A percentile compares a stretch with the other conserved stretches of the same genome.
phyloP scores from a whole-genome alignment of 1,140 invertebrate genomes.

The Matsumurasca onukii region DNA sequence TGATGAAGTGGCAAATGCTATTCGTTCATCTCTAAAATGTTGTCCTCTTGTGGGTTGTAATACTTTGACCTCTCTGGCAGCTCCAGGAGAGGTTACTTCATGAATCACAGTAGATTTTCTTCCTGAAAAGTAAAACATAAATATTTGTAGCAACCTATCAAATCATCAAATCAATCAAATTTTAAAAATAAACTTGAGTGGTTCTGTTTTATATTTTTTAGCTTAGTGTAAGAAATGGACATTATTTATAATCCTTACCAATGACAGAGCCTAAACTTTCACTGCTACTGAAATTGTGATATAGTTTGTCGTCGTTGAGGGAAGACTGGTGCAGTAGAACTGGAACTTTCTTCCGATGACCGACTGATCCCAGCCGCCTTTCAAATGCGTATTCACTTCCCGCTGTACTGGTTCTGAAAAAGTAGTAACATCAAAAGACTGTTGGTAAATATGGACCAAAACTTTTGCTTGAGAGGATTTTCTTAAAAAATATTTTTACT shows the following conservation, averaged over 20 bases:
- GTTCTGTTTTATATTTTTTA: background rate
- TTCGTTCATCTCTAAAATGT: conserved; percentile 71
- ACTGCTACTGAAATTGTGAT: conserved; percentile 68
- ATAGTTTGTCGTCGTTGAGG: conserved; percentile 53
- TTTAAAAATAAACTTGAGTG: conserved; percentile 3
- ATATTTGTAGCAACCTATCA: conserved; percentile 33
- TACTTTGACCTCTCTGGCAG: conserved; percentile 58
- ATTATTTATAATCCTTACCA: conserved; percentile 38
- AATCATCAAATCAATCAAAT: conserved; percentile 28
- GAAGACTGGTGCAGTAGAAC: conserved; percentile 54
- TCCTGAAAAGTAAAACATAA: conserved; percentile 50
- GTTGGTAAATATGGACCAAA: background rate
- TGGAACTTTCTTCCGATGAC: conserved; percentile 53
- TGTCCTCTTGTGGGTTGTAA: conserved; percentile 58
- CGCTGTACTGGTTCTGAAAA: conserved; percentile 58
- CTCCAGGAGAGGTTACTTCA: conserved; percentile 50
- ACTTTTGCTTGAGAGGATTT: background rate
- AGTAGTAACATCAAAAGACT: conserved; percentile 21
- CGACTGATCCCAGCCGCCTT: conserved; percentile 52
- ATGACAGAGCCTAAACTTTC: conserved; percentile 63
- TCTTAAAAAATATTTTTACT: background rate
- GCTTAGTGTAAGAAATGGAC: background rate
- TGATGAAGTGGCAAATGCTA: conserved; percentile 69
- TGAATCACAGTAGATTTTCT: conserved; percentile 46
- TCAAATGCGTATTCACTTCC: conserved; percentile 59